Percentiles rank a stretch among this genome's conserved stretches.
Conservation (phyloP, 2,797 vertebrate species). For the Gambelia wislizenii region DNA sequence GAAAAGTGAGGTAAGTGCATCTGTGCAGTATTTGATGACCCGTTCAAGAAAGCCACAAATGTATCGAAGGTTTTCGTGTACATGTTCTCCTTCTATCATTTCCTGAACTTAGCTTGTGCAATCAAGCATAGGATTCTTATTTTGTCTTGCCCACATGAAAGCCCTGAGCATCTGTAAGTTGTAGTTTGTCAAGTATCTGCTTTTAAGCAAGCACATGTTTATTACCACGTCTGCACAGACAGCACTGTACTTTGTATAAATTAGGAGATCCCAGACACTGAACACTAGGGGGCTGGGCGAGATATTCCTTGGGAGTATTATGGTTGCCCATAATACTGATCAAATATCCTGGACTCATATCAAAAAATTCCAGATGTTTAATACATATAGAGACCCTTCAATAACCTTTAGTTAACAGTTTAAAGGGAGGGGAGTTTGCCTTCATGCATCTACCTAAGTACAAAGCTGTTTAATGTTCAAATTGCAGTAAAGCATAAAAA, state of each 20-base stretch:
- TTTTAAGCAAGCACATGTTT: constrained; percentile 78
- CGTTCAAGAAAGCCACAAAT: constrained; percentile 67
- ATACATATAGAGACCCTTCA: constrained; percentile 50
- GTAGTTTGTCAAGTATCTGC: constrained; percentile 81
- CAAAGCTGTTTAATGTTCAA: not conserved
- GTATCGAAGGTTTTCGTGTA: constrained; percentile 70
- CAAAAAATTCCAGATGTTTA: constrained; percentile 80
- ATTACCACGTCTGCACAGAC: constrained; percentile 73
- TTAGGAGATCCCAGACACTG: constrained; percentile 73
- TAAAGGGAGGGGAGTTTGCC: not conserved
- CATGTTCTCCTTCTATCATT: constrained; percentile 74
- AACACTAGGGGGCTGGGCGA: constrained; percentile 66
- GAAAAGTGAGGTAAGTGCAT: constrained; percentile 73
- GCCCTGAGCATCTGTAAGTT: constrained; percentile 79
- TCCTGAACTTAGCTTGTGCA: constrained; percentile 77
- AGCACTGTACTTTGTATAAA: constrained; percentile 67
- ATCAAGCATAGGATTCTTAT: constrained; percentile 75
- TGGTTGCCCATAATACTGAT: constrained; percentile 74
- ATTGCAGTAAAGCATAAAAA: not conserved
- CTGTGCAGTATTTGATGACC: constrained; percentile 67
- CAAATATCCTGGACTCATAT: constrained; percentile 76
- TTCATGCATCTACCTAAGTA: constrained; percentile 29
- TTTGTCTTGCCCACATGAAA: constrained; percentile 82
- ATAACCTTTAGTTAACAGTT: constrained; percentile 59
- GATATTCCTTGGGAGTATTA: constrained; percentile 55